Percentiles rank a stretch among this genome's conserved stretches.
Evolutionary conservation across 2,888 invertebrate species (phyloP).

Genomic region (Ochlodes sylvanus): DNA sequence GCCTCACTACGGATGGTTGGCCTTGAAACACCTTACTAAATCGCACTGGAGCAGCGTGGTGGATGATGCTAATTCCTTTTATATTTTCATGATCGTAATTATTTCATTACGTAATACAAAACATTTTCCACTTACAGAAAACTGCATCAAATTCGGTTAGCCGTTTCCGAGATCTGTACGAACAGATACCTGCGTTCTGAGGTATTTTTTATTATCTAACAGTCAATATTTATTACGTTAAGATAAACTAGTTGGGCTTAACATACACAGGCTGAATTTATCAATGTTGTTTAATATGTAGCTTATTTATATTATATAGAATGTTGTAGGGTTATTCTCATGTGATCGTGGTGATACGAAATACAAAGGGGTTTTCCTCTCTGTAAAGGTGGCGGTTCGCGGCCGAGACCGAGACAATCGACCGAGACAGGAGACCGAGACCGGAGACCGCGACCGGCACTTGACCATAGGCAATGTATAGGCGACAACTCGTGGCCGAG

Average conservation of each 20-base stretch:
- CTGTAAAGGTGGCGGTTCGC: too few relatives aligned
- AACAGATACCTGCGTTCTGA: slow-evolving; percentile 12
- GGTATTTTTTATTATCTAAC: slow-evolving; percentile 3
- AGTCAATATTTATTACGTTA: slow-evolving; percentile 4
- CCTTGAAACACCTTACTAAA: too few relatives aligned
- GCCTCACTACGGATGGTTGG: too few relatives aligned
- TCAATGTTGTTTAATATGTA: slow-evolving; percentile 24
- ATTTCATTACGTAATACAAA: slow-evolving; percentile 3
- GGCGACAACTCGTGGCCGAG: too few relatives aligned
- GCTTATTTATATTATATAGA: slow-evolving; percentile 10
- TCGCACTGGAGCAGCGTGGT: too few relatives aligned
- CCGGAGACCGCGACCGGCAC: too few relatives aligned
- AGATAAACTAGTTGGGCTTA: slow-evolving; percentile 8
- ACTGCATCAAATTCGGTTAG: slow-evolving; percentile 21
- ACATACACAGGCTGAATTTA: slow-evolving; percentile 21
- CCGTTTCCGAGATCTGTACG: slow-evolving; percentile 22
- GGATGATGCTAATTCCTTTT: too few relatives aligned
- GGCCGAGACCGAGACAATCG: too few relatives aligned
- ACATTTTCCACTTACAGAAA: slow-evolving; percentile 30
- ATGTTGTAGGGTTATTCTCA: not conserved
- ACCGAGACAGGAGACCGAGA: too few relatives aligned
- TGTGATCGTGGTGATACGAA: not conserved
- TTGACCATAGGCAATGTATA: too few relatives aligned
- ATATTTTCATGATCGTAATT: too few relatives aligned
- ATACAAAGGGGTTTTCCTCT: too few relatives aligned